phyloP scores from a whole-genome alignment of 1,140 invertebrate genomes.

The Trypoxylus dichotomus region DNA sequence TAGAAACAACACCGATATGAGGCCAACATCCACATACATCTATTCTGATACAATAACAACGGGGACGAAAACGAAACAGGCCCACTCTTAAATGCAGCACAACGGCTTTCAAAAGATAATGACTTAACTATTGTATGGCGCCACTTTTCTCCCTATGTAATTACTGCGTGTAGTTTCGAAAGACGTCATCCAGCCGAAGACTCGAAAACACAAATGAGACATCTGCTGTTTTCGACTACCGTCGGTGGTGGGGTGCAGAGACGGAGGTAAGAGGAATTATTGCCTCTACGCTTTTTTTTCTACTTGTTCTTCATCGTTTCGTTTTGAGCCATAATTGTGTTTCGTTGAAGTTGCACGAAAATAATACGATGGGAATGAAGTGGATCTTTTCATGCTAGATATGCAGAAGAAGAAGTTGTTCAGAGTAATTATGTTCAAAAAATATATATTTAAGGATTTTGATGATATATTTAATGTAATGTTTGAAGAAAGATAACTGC shows the following conservation, averaged over 20 bases:
- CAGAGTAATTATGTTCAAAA: too few relatives aligned
- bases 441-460: too few relatives aligned
- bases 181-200: background rate
- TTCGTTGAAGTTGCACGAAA: constrained; percentile 5
- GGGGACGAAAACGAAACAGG: background rate
- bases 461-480: too few relatives aligned
- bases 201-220: constrained; percentile 14
- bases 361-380: background rate
- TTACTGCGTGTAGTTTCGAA: constrained; percentile 12
- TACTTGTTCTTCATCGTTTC: background rate
- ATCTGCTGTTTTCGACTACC: constrained; percentile 16
- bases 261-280: background rate
- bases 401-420: too few relatives aligned
- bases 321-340: background rate
- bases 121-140: constrained; percentile 23
- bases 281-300: background rate
- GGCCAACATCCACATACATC: background rate
- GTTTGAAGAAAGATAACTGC: too few relatives aligned
- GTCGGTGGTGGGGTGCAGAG: background rate
- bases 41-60: background rate
- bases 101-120: constrained; percentile 16
- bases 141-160: constrained; percentile 20
- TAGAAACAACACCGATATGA: background rate
- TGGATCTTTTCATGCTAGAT: too few relatives aligned
- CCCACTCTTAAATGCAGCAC: background rate